Conservation (phyloP, 92 coral and sea anemone species). For the Micromussa lordhowensis region DNA sequence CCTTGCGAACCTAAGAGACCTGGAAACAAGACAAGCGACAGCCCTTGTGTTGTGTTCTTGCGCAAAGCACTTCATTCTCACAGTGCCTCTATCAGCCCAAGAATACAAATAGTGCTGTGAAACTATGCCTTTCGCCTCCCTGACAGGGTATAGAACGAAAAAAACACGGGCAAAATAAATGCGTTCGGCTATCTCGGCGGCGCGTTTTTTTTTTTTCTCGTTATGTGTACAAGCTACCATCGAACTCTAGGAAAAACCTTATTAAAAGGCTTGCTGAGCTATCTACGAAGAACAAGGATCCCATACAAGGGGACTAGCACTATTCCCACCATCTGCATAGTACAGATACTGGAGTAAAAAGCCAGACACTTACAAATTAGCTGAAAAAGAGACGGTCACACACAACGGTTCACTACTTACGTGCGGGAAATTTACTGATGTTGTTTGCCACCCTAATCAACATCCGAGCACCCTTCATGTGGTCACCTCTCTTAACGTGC, state of each 20-base stretch:
- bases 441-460: constrained; percentile 97
- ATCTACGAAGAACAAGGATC: neutral
- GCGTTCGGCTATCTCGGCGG: too few species aligned
- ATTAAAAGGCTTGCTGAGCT: too few species aligned
- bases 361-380: neutral
- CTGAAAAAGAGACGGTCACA: neutral
- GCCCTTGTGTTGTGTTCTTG: too few species aligned
- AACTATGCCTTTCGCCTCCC: neutral
- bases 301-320: neutral
- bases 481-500: constrained; percentile 99
- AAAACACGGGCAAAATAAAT: too few species aligned
- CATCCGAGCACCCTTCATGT: constrained; percentile 98
- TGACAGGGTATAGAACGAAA: too few species aligned
- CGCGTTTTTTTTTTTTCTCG: too few species aligned
- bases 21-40: too few species aligned
- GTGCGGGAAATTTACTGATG: constrained; percentile 99
- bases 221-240: too few species aligned
- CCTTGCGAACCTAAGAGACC: too few species aligned
- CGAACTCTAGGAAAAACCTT: too few species aligned
- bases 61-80: neutral
- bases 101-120: neutral
- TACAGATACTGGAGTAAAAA: neutral
- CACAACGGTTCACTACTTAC: constrained; percentile 59
- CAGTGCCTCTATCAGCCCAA: neutral
- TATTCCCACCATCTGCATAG: neutral